phyloP scores from a whole-genome alignment of 2,113 vertebrate species.

The Chloebia gouldiae region DNA sequence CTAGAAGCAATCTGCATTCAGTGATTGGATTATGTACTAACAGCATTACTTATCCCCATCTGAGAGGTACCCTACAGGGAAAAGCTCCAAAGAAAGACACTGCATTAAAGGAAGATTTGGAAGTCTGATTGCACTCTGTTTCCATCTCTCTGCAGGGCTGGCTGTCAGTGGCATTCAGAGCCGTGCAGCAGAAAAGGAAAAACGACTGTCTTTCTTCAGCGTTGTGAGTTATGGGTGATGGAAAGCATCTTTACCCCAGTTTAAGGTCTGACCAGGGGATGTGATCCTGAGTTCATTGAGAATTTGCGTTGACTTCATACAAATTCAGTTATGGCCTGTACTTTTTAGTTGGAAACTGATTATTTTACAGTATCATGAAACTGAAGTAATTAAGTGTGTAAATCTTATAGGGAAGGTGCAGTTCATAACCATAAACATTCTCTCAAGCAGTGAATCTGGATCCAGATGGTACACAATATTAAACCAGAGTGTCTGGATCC shows the following conservation, averaged over 20 bases:
- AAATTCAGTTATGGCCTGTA: neutral
- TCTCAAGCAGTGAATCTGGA: constrained; percentile 16
- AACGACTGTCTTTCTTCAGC: constrained; percentile 8
- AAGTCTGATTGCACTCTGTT: constrained; percentile 62
- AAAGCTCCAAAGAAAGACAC: constrained; percentile 57
- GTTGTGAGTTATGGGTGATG: neutral
- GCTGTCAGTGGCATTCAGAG: constrained; percentile 52
- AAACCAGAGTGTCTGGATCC: constrained; percentile 39
- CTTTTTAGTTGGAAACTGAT: neutral
- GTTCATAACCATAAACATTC: neutral
- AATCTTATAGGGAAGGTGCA: neutral
- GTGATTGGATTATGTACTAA: constrained; percentile 62
- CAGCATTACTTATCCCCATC: constrained; percentile 61
- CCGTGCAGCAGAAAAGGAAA: neutral
- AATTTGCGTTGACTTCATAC: neutral
- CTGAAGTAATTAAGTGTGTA: neutral
- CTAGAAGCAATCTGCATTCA: constrained; percentile 57
- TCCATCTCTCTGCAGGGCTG: constrained; percentile 54
- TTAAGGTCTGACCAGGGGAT: neutral
- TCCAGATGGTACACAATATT: constrained; percentile 43
- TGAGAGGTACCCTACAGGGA: constrained; percentile 60
- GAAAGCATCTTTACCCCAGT: constrained; percentile 18
- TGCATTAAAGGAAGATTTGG: constrained; percentile 59
- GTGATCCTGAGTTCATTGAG: neutral
- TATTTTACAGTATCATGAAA: neutral